Conservation (phyloP, 2,888 invertebrate genomes). For the Patella ulyssiponensis region DNA sequence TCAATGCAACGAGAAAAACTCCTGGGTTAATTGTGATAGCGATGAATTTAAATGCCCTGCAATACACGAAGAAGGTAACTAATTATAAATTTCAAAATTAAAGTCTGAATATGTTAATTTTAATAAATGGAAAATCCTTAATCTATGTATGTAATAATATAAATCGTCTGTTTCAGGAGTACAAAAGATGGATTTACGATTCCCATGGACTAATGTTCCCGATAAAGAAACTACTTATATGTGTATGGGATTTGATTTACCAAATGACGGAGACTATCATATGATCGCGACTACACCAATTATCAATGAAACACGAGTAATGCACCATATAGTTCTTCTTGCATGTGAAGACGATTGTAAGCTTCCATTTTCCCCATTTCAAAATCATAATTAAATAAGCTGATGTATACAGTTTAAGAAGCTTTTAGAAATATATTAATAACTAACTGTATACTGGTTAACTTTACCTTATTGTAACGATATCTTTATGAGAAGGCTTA, state of each 20-base stretch:
- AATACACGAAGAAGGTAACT: constrained; percentile 27
- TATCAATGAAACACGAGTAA: constrained; percentile 42
- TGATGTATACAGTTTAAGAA: too few species aligned
- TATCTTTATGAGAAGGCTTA: too few species aligned
- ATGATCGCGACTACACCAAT: constrained; percentile 46
- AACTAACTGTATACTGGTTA: too few species aligned
- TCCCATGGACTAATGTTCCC: constrained; percentile 43
- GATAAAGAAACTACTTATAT: constrained; percentile 45
- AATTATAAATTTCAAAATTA: too few species aligned
- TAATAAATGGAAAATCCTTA: too few species aligned
- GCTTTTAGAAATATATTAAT: too few species aligned
- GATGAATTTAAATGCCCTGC: constrained; percentile 30
- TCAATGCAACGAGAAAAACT: constrained; percentile 23
- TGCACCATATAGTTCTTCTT: constrained; percentile 50
- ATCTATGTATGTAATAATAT: too few species aligned
- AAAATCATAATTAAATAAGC: too few species aligned
- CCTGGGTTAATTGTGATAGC: constrained; percentile 32
- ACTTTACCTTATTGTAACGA: too few species aligned
- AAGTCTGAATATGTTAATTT: too few species aligned
- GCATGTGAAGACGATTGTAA: constrained; percentile 40
- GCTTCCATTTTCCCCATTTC: neutral
- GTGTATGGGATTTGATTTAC: constrained; percentile 45
- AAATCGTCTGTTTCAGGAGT: constrained; percentile 27
- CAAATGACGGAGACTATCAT: constrained; percentile 40
- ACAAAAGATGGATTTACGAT: constrained; percentile 29